Percentiles rank a stretch among this genome's conserved stretches.
Evolutionary conservation across 2,113 vertebrate genomes (phyloP).

Genomic region (Rhombomys opimus): DNA sequence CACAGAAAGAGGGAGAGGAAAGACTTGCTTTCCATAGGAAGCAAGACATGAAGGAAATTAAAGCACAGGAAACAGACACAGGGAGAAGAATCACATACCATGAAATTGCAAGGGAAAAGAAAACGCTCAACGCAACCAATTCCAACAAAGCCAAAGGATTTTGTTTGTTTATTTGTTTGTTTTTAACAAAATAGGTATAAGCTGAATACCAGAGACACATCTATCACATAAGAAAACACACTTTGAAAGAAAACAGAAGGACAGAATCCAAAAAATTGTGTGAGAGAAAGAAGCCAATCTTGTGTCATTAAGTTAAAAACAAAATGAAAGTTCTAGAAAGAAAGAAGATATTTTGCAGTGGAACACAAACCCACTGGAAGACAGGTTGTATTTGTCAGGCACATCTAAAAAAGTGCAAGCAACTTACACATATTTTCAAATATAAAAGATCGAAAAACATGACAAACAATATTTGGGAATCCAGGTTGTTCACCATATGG

Average conservation of each 20-base stretch:
- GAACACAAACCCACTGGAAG: too few species aligned
- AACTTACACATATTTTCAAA: not conserved
- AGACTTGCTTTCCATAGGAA: not conserved
- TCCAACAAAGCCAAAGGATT: not conserved
- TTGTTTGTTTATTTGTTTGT: too few species aligned
- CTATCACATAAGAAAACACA: not conserved
- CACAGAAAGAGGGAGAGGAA: not conserved
- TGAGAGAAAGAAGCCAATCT: rapidly evolving
- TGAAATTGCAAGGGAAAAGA: not conserved
- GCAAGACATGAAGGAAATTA: not conserved
- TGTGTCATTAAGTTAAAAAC: rapidly evolving
- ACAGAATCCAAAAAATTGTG: not conserved
- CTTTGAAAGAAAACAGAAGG: not conserved
- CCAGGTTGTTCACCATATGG: not conserved
- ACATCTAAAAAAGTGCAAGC: not conserved
- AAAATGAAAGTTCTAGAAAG: not conserved
- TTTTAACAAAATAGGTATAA: not conserved
- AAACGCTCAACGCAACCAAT: not conserved
- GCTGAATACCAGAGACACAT: not conserved
- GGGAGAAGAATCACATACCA: not conserved
- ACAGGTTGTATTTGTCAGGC: rapidly evolving
- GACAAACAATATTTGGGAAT: not conserved
- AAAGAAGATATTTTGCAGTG: rapidly evolving
- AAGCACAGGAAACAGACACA: not conserved
- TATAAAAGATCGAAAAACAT: not conserved